Evolutionary conservation across 2,888 invertebrate genomes (phyloP).

Genomic region (Calephelis perditalis): DNA sequence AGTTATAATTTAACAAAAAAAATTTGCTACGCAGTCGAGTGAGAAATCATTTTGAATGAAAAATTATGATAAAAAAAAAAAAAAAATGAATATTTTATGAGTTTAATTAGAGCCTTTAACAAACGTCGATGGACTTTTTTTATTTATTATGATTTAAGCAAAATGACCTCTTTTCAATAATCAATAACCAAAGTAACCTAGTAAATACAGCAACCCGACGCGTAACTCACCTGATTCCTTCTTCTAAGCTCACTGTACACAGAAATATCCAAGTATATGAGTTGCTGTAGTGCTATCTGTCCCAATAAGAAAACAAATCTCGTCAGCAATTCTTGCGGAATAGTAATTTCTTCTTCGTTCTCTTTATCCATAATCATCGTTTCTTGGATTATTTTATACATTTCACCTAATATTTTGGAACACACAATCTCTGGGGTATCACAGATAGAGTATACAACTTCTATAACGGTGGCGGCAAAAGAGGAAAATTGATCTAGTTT

Average conservation of each 20-base stretch:
- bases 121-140: too few species aligned
- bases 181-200: too few species aligned
- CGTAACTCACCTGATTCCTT: slow-evolving; percentile 57
- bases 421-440: slow-evolving; percentile 76
- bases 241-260: slow-evolving; percentile 88
- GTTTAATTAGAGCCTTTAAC: too few species aligned
- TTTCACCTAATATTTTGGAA: slow-evolving; percentile 65
- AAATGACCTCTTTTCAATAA: too few species aligned
- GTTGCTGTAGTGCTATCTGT: slow-evolving; percentile 86
- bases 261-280: slow-evolving; percentile 88
- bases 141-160: too few species aligned
- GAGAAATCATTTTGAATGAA: too few species aligned
- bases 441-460: slow-evolving; percentile 76
- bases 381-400: slow-evolving; percentile 65
- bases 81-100: not conserved
- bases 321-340: slow-evolving; percentile 62
- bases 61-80: not conserved
- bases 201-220: too few species aligned
- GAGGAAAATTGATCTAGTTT: slow-evolving; percentile 67
- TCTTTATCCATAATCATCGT: slow-evolving; percentile 49
- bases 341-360: slow-evolving; percentile 48
- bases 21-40: too few species aligned
- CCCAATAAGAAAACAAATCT: slow-evolving; percentile 82
- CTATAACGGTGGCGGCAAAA: slow-evolving; percentile 70
- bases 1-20: too few species aligned